Evolutionary conservation across 2,888 invertebrate species (phyloP).

Genomic region (Platycheirus albimanus): DNA sequence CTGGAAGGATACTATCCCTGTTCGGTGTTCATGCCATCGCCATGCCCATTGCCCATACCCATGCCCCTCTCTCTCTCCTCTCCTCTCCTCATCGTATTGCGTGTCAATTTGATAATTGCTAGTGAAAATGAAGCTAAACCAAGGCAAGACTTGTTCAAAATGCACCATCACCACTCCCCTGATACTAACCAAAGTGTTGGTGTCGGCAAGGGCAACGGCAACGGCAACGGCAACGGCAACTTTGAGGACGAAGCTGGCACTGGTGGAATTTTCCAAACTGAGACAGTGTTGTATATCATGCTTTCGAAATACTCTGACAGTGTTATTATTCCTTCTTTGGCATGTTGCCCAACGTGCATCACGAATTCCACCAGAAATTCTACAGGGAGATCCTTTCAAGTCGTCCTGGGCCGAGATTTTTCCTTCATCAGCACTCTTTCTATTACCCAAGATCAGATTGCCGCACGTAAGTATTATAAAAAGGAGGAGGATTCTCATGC

Average conservation of each 20-base stretch:
- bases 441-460: conserved; percentile 45
- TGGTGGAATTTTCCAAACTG: conserved; percentile 26
- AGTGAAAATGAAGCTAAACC: conserved; percentile 39
- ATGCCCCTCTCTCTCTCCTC: too few species aligned
- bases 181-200: conserved; percentile 4
- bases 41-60: neutral
- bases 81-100: conserved; percentile 44
- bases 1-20: conserved; percentile 15
- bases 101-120: conserved; percentile 73
- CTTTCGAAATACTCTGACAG: conserved; percentile 37
- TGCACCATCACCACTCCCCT: conserved; percentile 17
- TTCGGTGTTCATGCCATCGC: conserved; percentile 9
- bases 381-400: conserved; percentile 52
- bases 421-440: conserved; percentile 32
- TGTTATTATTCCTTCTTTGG: conserved; percentile 52
- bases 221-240: conserved; percentile 1
- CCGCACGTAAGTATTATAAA: conserved; percentile 2
- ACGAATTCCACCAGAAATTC: conserved; percentile 19
- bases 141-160: conserved; percentile 13
- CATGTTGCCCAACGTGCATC: conserved; percentile 51
- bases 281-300: conserved; percentile 42
- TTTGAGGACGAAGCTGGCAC: neutral
- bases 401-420: conserved; percentile 31
- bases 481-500: conserved; percentile 18
- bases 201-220: conserved; percentile 1